Percentiles rank a stretch among this genome's conserved stretches.
Conservation (phyloP, 2,797 vertebrate genomes). For the Esox masquinongy region DNA sequence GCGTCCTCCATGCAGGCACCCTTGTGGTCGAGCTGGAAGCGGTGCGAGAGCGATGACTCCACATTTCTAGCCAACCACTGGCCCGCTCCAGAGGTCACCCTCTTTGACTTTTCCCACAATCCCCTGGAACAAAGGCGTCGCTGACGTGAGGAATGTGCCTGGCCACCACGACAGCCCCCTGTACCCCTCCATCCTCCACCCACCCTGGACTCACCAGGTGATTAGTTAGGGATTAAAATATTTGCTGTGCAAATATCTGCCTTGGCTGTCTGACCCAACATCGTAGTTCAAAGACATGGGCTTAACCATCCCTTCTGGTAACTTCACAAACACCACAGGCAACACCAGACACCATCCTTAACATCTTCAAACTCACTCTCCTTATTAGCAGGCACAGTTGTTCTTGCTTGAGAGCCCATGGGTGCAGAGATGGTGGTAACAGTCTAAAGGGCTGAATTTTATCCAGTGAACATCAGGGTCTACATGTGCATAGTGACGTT, state of each 20-base stretch:
- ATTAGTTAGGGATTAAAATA: constrained; percentile 99
- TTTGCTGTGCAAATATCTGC: constrained; percentile 98
- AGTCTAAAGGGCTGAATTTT: neutral
- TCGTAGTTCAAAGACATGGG: constrained; percentile 77
- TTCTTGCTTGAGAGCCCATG: neutral
- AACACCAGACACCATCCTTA: constrained; percentile 58
- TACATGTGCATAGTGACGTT: neutral
- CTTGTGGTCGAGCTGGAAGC: constrained; percentile 49
- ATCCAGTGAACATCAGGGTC: neutral
- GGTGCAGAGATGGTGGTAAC: neutral
- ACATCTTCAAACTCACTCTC: constrained; percentile 41
- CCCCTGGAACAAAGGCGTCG: constrained; percentile 67
- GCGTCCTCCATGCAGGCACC: constrained; percentile 34
- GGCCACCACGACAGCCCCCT: constrained; percentile 64
- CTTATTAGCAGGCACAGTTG: constrained; percentile 10
- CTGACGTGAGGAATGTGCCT: constrained; percentile 75
- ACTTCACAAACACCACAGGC: constrained; percentile 68
- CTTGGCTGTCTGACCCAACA: constrained; percentile 83
- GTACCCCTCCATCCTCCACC: constrained; percentile 53
- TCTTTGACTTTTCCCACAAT: constrained; percentile 73
- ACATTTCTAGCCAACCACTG: constrained; percentile 42
- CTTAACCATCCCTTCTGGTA: constrained; percentile 73
- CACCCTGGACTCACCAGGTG: constrained; percentile 89
- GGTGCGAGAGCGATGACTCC: constrained; percentile 36
- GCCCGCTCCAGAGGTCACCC: constrained; percentile 54